Evolutionary conservation across 2,888 invertebrate genomes (phyloP).

Genomic region (Tachina grossa): DNA sequence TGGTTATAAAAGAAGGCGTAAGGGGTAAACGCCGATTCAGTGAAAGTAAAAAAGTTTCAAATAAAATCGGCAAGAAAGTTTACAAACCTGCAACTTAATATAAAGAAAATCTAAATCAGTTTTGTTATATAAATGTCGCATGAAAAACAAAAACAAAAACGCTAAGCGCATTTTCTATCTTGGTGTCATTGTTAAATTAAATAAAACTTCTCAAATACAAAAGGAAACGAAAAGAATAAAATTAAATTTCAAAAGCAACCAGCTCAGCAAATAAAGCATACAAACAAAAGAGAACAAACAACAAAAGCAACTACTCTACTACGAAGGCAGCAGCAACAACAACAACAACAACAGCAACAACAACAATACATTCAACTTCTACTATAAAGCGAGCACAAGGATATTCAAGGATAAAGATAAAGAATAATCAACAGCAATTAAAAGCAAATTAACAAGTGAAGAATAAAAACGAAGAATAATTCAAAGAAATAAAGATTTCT

Average conservation of each 20-base stretch:
- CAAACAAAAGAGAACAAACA: slow-evolving; percentile 32
- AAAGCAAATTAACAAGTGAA: slow-evolving; percentile 22
- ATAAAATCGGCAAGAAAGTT: slow-evolving; percentile 75
- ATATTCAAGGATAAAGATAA: slow-evolving; percentile 51
- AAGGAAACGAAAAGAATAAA: slow-evolving; percentile 14
- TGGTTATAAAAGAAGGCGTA: slow-evolving; percentile 80
- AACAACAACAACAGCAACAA: slow-evolving; percentile 33
- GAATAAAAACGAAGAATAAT: slow-evolving; percentile 3
- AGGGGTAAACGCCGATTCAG: slow-evolving; percentile 77
- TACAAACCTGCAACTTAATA: background rate
- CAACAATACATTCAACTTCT: background rate
- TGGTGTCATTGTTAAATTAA: slow-evolving; percentile 59
- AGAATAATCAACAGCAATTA: slow-evolving; percentile 47
- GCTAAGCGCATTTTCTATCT: slow-evolving; percentile 43
- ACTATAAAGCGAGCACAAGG: slow-evolving; percentile 26
- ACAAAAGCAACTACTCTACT: slow-evolving; percentile 36
- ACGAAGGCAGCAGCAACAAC: background rate
- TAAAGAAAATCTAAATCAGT: slow-evolving; percentile 14
- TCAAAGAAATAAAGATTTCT: slow-evolving; percentile 1
- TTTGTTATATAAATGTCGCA: slow-evolving; percentile 45
- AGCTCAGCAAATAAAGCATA: slow-evolving; percentile 36
- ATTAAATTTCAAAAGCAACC: slow-evolving; percentile 40
- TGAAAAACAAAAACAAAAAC: slow-evolving; percentile 47
- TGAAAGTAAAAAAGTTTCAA: slow-evolving; percentile 36
- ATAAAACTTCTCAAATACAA: slow-evolving; percentile 31